Conservation (phyloP, 2,888 invertebrate species). For the Brenthis hecate region DNA sequence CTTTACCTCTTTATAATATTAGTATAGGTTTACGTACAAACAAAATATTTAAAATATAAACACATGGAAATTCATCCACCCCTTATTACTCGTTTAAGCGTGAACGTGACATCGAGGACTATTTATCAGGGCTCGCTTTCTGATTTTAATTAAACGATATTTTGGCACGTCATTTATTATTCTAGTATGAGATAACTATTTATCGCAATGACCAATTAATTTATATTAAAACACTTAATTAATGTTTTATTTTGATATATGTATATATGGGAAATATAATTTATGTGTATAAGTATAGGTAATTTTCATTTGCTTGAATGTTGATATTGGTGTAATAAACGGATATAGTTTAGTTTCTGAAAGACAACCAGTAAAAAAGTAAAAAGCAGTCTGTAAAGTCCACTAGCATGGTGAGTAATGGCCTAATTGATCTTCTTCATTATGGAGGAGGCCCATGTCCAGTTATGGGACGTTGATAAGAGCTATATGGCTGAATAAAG, state of each 20-base stretch:
- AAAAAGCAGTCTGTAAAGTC: too few species aligned
- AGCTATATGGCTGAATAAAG: too few species aligned
- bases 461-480: too few species aligned
- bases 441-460: too few species aligned
- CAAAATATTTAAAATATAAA: constrained; percentile 1
- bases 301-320: too few species aligned
- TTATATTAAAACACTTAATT: constrained; percentile 23
- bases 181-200: constrained; percentile 45
- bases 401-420: too few species aligned
- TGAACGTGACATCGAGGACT: constrained; percentile 65
- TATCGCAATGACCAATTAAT: constrained; percentile 39
- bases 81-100: constrained; percentile 42
- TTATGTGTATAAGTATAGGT: too few species aligned
- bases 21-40: background rate
- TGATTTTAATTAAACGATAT: constrained; percentile 76
- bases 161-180: constrained; percentile 64
- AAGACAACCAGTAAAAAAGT: too few species aligned
- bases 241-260: background rate
- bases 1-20: too few species aligned
- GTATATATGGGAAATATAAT: background rate
- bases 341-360: too few species aligned
- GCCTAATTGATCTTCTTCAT: too few species aligned
- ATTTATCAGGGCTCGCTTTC: constrained; percentile 68
- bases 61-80: constrained; percentile 12
- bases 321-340: too few species aligned